Evolutionary conservation across 2,888 invertebrate genomes (phyloP).

Genomic region (Dioctria rufipes): DNA sequence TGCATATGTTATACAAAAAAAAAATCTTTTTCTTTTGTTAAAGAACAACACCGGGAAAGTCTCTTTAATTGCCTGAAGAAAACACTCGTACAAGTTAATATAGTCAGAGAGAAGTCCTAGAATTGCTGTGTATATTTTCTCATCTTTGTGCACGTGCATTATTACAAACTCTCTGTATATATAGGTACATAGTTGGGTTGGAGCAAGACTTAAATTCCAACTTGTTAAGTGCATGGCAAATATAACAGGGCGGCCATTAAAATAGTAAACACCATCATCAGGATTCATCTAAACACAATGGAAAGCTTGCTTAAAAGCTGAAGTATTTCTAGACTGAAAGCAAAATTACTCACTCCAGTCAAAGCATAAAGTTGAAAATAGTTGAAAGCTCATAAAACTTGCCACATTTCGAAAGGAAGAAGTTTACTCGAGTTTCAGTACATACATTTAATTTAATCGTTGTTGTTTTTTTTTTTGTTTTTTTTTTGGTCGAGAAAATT

Average conservation of each 20-base stretch:
- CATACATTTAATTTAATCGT: no score
- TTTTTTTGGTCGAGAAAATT: no score
- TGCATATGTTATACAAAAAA: no score
- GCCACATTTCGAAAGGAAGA: background rate
- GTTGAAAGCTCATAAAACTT: conserved; percentile 34
- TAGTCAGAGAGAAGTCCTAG: no score
- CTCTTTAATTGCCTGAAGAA: no score
- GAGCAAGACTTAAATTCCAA: conserved; percentile 4
- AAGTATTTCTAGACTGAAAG: background rate
- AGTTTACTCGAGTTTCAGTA: background rate
- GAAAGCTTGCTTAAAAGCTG: background rate
- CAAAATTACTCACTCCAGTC: conserved; percentile 31
- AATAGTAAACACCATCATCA: conserved; percentile 12
- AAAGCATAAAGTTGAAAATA: background rate
- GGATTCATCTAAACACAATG: conserved; percentile 16
- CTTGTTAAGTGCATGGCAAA: conserved; percentile 32
- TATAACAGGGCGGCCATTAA: conserved; percentile 16
- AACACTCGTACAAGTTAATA: no score
- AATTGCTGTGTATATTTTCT: no score
- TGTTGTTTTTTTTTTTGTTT: no score
- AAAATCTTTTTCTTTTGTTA: no score
- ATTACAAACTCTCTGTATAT: no score
- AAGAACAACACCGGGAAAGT: no score
- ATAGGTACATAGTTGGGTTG: background rate
- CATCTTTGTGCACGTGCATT: no score